phyloP scores from a whole-genome alignment of 2,113 vertebrate genomes.

The Saccopteryx leptura region DNA sequence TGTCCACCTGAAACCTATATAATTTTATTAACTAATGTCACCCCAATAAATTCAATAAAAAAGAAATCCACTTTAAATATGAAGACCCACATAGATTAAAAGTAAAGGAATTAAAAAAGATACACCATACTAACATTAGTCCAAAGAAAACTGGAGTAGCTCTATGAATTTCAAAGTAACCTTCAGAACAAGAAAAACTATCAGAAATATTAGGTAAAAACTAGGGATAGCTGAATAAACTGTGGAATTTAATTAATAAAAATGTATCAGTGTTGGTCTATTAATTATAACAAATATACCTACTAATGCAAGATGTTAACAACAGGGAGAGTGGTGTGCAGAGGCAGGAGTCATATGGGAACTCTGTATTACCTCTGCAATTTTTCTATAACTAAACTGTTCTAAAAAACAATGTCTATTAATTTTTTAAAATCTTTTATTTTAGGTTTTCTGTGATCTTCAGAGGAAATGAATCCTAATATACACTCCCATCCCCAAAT shows the following conservation, averaged over 20 bases:
- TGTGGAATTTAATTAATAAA: neutral
- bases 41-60: too few species aligned
- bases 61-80: neutral
- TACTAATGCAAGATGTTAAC: neutral
- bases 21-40: too few species aligned
- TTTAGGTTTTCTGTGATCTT: neutral
- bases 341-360: neutral
- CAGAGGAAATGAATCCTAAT: neutral
- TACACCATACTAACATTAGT: neutral
- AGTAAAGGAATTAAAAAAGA: neutral
- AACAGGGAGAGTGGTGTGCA: neutral
- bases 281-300: neutral
- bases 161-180: neutral
- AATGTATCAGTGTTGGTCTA: neutral
- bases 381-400: conserved; percentile 23
- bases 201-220: neutral
- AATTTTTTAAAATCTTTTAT: neutral
- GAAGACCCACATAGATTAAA: neutral
- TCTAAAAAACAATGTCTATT: neutral
- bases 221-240: conserved; percentile 19
- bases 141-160: neutral
- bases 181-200: neutral
- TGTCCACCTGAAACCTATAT: too few species aligned
- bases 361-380: neutral
- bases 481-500: neutral